Base-by-base conservation (phyloP, 2,888 invertebrate species). In the Abrostola triplasia region DNA sequence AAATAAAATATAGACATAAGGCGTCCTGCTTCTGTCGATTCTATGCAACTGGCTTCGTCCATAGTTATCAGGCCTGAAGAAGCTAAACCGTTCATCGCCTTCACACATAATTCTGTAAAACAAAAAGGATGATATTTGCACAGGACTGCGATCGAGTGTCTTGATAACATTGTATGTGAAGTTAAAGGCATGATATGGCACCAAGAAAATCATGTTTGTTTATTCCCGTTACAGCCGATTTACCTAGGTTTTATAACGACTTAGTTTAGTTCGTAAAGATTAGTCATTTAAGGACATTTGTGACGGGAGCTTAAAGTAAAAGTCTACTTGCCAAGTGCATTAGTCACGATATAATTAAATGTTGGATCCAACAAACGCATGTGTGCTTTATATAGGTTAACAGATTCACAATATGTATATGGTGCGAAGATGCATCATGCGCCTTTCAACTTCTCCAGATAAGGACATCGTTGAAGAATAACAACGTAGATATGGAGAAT, bases 1-100 rank as follows among this genome's bases (percentile, higher is more conserved):
- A 96, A 85, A 82, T 95, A 96, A 87, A 96, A 97, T 64, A 96
- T 92, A 5, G 97, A 97, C 97, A 97, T 97, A 42, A 97, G 92
- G 37, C 93, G 90, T 0, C 97, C 97, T 0, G 95, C 95, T 51
- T 92, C 91, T 0, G 96, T 97, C 0, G 97, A 95, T 58, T 88
- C 86, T 58, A 97, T 95, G 76, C 95, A 95, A 67, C 92, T 84
- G 0, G 90, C 95, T 87, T 93, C 92, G 63, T 95, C 95, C 94
- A 96, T 96, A 0, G 92, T 93, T 36, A 97, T 95, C 70, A 98
- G 93, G 0, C 96, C 95, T 7, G 95, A 91, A 50, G 92, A 92
- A n/a, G 95, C 95, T 64, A 98, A 88, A 37, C 95, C 95, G 82
- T 97, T 96, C 88, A 97, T 95, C 70, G 96, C 96, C 82, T 95